These are phyloP conservation scores for Dreissena rostriformis DNA, from an alignment of 1,140 invertebrate genomes.

Conservation along the genomic window DNA sequence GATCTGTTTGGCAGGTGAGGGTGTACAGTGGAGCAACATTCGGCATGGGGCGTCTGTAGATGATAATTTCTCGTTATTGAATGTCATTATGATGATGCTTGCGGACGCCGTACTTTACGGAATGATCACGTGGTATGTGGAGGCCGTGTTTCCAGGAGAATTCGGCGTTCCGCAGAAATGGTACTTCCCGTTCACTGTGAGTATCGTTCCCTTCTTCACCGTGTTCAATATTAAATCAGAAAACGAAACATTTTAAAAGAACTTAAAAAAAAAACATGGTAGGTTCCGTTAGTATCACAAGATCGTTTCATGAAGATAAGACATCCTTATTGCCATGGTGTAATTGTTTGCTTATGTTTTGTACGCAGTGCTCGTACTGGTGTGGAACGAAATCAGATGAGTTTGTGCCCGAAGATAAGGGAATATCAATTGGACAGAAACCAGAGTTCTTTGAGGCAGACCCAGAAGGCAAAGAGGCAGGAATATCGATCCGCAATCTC, in stretches of 20 bases:
- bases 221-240: too few relatives aligned
- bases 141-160: slow-evolving; percentile 85
- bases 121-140: slow-evolving; percentile 84
- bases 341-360: not conserved
- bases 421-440: slow-evolving; percentile 59
- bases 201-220: slow-evolving; percentile 14
- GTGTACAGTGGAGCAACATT: slow-evolving; percentile 76
- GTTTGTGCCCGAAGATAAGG: slow-evolving; percentile 59
- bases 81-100: slow-evolving; percentile 82
- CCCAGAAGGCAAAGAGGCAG: slow-evolving; percentile 83
- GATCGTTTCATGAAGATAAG: not conserved
- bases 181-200: slow-evolving; percentile 82
- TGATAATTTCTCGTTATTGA: slow-evolving; percentile 79
- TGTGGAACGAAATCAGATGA: slow-evolving; percentile 52
- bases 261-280: too few relatives aligned
- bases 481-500: slow-evolving; percentile 78
- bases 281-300: too few relatives aligned
- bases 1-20: slow-evolving; percentile 64
- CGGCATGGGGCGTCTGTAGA: slow-evolving; percentile 71
- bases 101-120: slow-evolving; percentile 82
- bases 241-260: too few relatives aligned
- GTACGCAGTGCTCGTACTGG: slow-evolving; percentile 63
- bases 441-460: slow-evolving; percentile 84
- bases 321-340: not conserved
- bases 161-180: slow-evolving; percentile 83